Percentiles rank a stretch among this genome's conserved stretches.
Evolutionary conservation across 35 echinoderm and acorn worm genomes (phyloP).

Genomic region (Apostichopus japonicus): DNA sequence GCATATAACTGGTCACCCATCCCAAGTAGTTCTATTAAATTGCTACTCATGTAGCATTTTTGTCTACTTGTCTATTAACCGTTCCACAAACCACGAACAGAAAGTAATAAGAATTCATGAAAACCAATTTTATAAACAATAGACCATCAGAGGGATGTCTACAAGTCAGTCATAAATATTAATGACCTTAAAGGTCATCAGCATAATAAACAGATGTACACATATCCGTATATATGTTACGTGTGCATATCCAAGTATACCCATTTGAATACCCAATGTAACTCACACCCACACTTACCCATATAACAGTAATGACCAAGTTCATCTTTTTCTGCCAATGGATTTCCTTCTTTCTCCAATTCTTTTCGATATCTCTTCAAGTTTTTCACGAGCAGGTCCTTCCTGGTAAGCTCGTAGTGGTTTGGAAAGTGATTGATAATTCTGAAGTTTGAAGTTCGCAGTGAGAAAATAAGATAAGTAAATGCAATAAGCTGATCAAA

Average conservation of each 20-base stretch:
- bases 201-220: not conserved
- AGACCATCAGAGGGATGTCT: not conserved
- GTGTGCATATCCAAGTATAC: not conserved
- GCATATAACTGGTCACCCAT: too few relatives aligned
- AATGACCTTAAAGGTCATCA: not conserved
- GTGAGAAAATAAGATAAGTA: not conserved
- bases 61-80: too few relatives aligned
- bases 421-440: conserved; percentile 93
- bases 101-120: too few relatives aligned
- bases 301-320: conserved; percentile 79
- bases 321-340: conserved; percentile 98
- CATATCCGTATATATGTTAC: not conserved
- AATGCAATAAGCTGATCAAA: not conserved
- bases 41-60: too few relatives aligned
- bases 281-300: conserved; percentile 15
- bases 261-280: not conserved
- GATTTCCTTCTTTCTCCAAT: conserved; percentile 91
- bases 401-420: conserved; percentile 93
- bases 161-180: too few relatives aligned
- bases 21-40: too few relatives aligned
- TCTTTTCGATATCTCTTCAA: conserved; percentile 98
- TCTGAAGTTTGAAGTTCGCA: conserved; percentile 39
- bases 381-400: conserved; percentile 96
- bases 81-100: too few relatives aligned
- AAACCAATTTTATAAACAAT: too few relatives aligned